phyloP scores from a whole-genome alignment of 1,140 invertebrate genomes.

The Dicyema japonicum region DNA sequence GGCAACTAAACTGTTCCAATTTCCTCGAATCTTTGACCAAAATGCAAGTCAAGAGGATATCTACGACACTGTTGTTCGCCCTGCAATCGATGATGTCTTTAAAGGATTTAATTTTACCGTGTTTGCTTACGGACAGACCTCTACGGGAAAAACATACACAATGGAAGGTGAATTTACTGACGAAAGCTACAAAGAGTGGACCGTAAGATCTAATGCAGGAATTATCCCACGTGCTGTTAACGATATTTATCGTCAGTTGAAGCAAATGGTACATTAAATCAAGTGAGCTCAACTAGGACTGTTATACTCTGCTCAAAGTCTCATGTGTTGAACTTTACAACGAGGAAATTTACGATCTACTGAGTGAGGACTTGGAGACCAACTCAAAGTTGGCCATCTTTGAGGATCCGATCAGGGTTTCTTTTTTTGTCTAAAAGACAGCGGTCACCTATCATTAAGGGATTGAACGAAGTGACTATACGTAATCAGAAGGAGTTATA shows the following conservation, averaged over 20 bases:
- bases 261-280: constrained; percentile 87
- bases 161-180: constrained; percentile 48
- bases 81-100: constrained; percentile 27
- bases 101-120: constrained; percentile 36
- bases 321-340: constrained; percentile 99
- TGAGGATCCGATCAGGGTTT: too few species aligned
- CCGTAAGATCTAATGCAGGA: too few species aligned
- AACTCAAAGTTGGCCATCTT: too few species aligned
- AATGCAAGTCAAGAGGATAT: constrained; percentile 16
- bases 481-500: too few species aligned
- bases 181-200: constrained; percentile 47
- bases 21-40: constrained; percentile 15
- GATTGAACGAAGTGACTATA: too few species aligned
- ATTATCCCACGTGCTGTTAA: constrained; percentile 94
- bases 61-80: constrained; percentile 14
- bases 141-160: constrained; percentile 16
- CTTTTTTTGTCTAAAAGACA: too few species aligned
- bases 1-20: too few species aligned
- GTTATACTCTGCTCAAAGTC: too few species aligned
- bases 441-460: too few species aligned
- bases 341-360: constrained; percentile 90
- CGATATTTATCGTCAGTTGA: constrained; percentile 98
- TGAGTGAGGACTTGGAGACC: too few species aligned
- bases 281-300: too few species aligned
- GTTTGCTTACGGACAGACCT: constrained; percentile 88